Conservation (phyloP, 2,113 vertebrate genomes). For the Columbina picui region DNA sequence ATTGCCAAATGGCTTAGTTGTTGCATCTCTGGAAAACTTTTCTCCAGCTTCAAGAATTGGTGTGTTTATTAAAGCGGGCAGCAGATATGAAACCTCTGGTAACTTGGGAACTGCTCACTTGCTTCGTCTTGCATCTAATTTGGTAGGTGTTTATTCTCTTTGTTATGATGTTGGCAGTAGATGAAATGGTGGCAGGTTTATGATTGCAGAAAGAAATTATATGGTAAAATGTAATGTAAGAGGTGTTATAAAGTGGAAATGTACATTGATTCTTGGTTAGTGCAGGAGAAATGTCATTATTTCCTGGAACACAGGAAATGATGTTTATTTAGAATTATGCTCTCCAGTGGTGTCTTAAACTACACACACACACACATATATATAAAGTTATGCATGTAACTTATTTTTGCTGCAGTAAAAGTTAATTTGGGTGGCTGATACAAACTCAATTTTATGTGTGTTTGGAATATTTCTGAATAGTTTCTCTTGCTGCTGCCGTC, state of each 20-base stretch:
- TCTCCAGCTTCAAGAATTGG: slow-evolving; percentile 91
- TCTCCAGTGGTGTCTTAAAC: neutral
- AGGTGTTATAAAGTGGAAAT: neutral
- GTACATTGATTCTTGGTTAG: neutral
- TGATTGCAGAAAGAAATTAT: accelerated
- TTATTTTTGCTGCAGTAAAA: neutral
- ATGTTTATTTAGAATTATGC: neutral
- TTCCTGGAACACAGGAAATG: neutral
- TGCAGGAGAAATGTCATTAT: neutral
- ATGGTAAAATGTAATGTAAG: neutral
- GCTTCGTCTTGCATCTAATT: slow-evolving; percentile 87
- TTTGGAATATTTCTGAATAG: neutral
- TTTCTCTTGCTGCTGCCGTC: neutral
- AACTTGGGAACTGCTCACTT: slow-evolving; percentile 90
- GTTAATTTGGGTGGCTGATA: neutral
- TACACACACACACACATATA: no score
- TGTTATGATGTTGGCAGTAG: neutral
- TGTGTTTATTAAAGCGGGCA: slow-evolving; percentile 91
- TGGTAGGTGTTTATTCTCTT: slow-evolving; percentile 78
- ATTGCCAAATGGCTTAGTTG: slow-evolving; percentile 90
- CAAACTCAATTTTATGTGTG: neutral
- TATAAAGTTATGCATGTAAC: neutral
- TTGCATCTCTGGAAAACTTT: slow-evolving; percentile 93
- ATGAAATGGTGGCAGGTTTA: neutral
- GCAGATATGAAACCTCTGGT: slow-evolving; percentile 85